Evolutionary conservation across 2,888 invertebrate genomes (phyloP), one percentile per base, ranked within the genome.

Genomic region (Drosophila engyochracea): DNA sequence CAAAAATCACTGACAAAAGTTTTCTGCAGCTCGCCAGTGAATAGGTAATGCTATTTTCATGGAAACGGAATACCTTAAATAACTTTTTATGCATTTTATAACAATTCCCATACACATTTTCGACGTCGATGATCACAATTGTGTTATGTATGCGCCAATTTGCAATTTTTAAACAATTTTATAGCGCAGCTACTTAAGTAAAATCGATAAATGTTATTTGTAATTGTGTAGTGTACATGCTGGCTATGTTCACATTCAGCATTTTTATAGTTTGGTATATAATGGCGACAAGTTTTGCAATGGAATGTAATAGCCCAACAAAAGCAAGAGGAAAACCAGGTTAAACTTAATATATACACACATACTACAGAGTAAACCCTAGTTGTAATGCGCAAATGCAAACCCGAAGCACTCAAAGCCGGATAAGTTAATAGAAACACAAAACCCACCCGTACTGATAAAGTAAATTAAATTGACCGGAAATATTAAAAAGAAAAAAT

Each of bases 391-490:
- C 28, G 28, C 49, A 66, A 58, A 66, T 52, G 51, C 37, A 31
- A 74, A 22, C 41, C 74, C 66, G 41, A 47, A 66, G 75, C 80
- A 80, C 82, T 51, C 69, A 51, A 73, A 66, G 60, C 55, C 65
- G 81, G n/a, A 58, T 30, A 60, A 78, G 66, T 81, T 70, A 67
- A 31, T 66, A 76, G 60, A 72, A 71, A 83, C 80, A 73, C 55
- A 28, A 72, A 67, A 76, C 91, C 89, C 88, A 88, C 88, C 91
- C 88, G 90, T 85, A 88, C 91, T 91, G 88, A 91, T 87, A 76
- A 79, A 66, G 80, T 83, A 86, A 87, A 47, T 52, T 67, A 63
- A 74, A 70, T 73, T 79, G 76, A 65, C 59, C 66, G 61, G 72
- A 62, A 51, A 67, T 53, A 33, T 55, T 58, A 37, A 55, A 41